Evolutionary conservation across 2,888 invertebrate species (phyloP).

Genomic region (Trichogramma dendrolimi): DNA sequence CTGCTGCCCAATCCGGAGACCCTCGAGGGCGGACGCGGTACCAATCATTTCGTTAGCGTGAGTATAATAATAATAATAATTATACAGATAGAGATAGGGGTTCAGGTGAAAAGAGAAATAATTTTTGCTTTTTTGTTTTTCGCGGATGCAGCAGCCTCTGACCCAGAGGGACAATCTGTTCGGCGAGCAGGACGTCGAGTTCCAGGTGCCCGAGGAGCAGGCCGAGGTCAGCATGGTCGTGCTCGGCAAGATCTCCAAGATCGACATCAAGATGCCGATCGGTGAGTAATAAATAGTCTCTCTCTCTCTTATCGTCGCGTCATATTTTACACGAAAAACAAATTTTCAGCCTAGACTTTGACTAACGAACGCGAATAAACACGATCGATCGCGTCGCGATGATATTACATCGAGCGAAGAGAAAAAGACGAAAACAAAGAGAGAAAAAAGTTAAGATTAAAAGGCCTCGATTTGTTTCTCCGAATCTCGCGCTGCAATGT

Average conservation of each 20-base stretch:
- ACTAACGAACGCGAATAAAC: too few relatives aligned
- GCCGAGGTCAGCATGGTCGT: conserved; percentile 29
- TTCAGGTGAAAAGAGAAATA: too few relatives aligned
- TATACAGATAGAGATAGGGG: too few relatives aligned
- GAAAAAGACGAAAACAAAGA: too few relatives aligned
- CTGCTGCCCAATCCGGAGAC: conserved; percentile 16
- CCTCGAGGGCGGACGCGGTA: conserved; percentile 4
- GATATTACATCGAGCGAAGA: too few relatives aligned
- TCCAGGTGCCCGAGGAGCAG: conserved; percentile 22
- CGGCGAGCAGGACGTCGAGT: conserved; percentile 22
- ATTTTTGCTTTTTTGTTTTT: not conserved
- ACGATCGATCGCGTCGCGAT: too few relatives aligned
- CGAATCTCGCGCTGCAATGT: too few relatives aligned
- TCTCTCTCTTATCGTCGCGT: too few relatives aligned
- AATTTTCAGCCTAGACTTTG: not conserved
- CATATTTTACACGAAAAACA: not conserved
- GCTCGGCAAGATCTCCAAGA: conserved; percentile 33
- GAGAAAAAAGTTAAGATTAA: too few relatives aligned
- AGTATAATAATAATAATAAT: conserved; percentile 1
- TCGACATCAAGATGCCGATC: conserved; percentile 30
- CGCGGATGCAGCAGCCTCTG: conserved; percentile 7
- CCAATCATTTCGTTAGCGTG: too few relatives aligned
- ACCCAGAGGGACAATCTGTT: not conserved
- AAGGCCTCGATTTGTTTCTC: too few relatives aligned
- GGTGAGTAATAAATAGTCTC: conserved; percentile 23